These are phyloP conservation scores for Tachina fera DNA, from an alignment of 2,888 invertebrate species.

Conservation along the genomic window DNA sequence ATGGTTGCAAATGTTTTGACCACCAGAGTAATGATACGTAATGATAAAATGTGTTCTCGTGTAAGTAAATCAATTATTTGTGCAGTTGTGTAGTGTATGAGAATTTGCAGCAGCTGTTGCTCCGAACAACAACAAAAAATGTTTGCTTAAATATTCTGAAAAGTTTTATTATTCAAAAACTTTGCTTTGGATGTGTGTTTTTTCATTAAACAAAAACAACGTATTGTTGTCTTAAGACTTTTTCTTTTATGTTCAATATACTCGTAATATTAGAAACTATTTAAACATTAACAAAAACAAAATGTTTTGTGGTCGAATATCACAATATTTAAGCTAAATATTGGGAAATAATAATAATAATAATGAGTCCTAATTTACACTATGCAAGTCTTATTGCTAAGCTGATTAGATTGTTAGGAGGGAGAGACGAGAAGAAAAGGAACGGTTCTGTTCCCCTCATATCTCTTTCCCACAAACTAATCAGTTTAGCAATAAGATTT, in stretches of 20 bases:
- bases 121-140: conserved; percentile 48
- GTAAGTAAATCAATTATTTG: conserved; percentile 18
- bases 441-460: too few species aligned
- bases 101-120: conserved; percentile 68
- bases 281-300: conserved; percentile 25
- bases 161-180: conserved; percentile 53
- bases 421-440: too few species aligned
- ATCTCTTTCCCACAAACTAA: too few species aligned
- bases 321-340: background rate
- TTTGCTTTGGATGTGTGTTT: background rate
- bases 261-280: conserved; percentile 28
- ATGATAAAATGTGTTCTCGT: background rate
- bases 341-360: background rate
- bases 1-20: background rate
- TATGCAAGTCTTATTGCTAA: too few species aligned
- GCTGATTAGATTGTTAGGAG: too few species aligned
- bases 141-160: conserved; percentile 40
- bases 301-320: background rate
- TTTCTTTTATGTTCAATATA: conserved; percentile 13
- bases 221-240: conserved; percentile 41
- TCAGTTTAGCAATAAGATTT: too few species aligned
- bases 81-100: conserved; percentile 52
- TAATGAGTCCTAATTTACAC: too few species aligned
- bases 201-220: conserved; percentile 51
- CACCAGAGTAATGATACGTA: background rate